Base-by-base conservation (phyloP, 2,888 invertebrate species). In the Drosophila borborema region DNA sequence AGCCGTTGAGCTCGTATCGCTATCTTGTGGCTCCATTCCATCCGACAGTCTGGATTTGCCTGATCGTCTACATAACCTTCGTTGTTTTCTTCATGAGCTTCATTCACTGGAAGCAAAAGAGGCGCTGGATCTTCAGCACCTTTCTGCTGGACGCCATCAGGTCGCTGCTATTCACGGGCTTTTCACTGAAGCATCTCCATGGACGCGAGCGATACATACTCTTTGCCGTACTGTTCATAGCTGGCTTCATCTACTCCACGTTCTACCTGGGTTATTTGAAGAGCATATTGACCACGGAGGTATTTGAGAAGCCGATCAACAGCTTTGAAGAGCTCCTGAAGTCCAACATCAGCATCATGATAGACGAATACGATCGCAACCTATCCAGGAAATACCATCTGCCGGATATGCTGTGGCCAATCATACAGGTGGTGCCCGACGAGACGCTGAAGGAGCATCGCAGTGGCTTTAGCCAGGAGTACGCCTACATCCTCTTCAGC, bases 401-500 rank as follows among this genome's bases (percentile, higher is more conserved):
- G 59, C 90, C 85, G n/a, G 58, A 71, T 6, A 67, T 80, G 40
- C 64, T 85, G 0, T 72, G 67, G 68, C 55, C 64, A 31, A 46
- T 86, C 2, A 51, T 89, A 0, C 18, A 71, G 20, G 67, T 73
- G 1, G 90, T 85, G 6, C 31, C 73, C 8, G 68, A 69, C 7
- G 59, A 84, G 18, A 68, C 31, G 0, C n/a, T 85, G 7, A 49
- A 60, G 23, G 18, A 38, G 10, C 81, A 74, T 34, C 87, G 90
- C 9, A 78, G 58, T 8, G 40, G 38, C 14, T 81, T 84, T 7
- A 73, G 90, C 36, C 68, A 60, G 38, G 20, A 62, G 1, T 90
- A 90, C 59, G 89, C 85, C 51, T 85, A 90, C 54, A 69, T 90
- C n/a, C 68, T 90, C 9, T 85, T 90, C 62, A 59, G 56, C 14